Evolutionary conservation across 2,113 vertebrate species (phyloP), one percentile per base, ranked within the genome.

Genomic region (Saguinus midas): DNA sequence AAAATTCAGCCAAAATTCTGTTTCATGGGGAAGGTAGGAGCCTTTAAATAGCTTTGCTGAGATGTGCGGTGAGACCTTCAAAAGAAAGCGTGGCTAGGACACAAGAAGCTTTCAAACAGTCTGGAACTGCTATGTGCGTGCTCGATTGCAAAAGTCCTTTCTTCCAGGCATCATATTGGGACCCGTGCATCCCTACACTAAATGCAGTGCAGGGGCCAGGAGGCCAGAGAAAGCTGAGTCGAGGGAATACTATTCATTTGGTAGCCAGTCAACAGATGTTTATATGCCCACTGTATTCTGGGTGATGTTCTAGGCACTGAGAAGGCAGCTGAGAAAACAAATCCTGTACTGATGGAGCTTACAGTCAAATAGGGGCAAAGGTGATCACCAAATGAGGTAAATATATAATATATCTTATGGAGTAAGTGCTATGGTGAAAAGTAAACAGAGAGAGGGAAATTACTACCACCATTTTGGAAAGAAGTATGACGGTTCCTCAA

Each of bases 1-100:
- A 83, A 29, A 8, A 55, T 68, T 64, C 84, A 87, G 86, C 75
- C 93, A 64, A 90, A 73, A 85, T 88, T 58, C 32, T 66, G 66
- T 45, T 88, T 90, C 61, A 25, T 70, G 43, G 68, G 37, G 52
- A 95, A 94, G 78, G 61, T 21, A 76, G 61, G 21, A 52, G 12
- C 50, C 45, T 70, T 83, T 61, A 79, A 57, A 35, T 91, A 11
- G 61, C 86, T 91, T 37, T 78, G 76, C 87, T 89, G 61, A 87
- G 83, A 92, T 1, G 20, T 5, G 17, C 83, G n/a, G 61, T 27
- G 32, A 32, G 20, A 55, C 32, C 72, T 91, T 73, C 35, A 57
- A 68, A 16, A 87, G 81, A 25, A 88, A 94, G 23, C 21, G 11
- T 23, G 32, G 14, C 6, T 29, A 43, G 35, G 45, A 87, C 14